Evolutionary conservation across 2,888 invertebrate species (phyloP), one percentile per base, ranked within the genome.

Genomic region (Drosophila prolongata): DNA sequence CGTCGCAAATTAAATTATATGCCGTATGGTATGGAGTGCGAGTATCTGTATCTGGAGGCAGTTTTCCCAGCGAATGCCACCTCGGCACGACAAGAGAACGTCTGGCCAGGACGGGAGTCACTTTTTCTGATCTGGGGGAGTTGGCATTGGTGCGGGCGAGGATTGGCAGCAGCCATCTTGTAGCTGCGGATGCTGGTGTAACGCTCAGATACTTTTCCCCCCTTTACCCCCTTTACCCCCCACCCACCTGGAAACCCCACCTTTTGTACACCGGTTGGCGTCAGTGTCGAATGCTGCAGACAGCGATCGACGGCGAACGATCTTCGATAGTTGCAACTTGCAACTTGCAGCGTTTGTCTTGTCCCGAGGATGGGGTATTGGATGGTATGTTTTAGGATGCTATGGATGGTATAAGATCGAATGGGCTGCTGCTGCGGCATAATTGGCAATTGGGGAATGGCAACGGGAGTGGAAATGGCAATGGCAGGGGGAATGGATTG

Each of bases 371-470:
- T 27, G 68, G 67, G 61, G 35, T 11, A 11, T 10, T 11, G 27
- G 52, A 40, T 52, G 58, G 66, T 54, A 43, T 43, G 43, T 16
- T 40, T 40, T 40, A 40, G 40, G 40, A 40, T 9, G 46, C 46
- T 35, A 49, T 49, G 30, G 30, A 4, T 35, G 38, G 3, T 35
- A 49, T 49, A 35, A 49, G 49, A 35, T 19, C 16, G 49, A 35
- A 49, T 49, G 47, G 34, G 47, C 47, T 47, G 47, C 47, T 47
- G 67, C 71, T 38, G 76, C 69, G 75, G 80, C 79, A 89, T 88
- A 87, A 89, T 89, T 87, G 89, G 89, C 90, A 87, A 87, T 89
- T 80, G 89, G 82, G 76, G 81, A 79, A 81, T 75, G 82, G 81
- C 80, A 34, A 44, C 37, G 60, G 60, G 44, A 79, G 77, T 75